phyloP scores from a whole-genome alignment of 2,888 invertebrate genomes.

The Sympetrum striolatum region DNA sequence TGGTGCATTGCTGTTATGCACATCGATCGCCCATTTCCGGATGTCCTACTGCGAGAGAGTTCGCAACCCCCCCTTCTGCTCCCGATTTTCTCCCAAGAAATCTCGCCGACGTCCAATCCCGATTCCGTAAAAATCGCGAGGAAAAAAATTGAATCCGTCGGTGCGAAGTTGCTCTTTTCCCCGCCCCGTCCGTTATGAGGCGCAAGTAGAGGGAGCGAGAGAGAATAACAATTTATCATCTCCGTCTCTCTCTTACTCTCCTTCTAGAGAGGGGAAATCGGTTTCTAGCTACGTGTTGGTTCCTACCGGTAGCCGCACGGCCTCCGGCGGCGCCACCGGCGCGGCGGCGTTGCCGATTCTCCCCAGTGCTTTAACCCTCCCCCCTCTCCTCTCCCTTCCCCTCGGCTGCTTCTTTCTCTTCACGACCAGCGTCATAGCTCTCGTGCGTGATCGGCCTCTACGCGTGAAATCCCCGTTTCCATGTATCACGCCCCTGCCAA shows the following conservation, averaged over 20 bases:
- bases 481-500: not conserved
- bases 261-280: not conserved
- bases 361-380: not conserved
- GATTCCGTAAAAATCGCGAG: not conserved
- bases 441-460: not conserved
- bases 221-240: conserved; percentile 14
- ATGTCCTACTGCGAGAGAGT: not conserved
- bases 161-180: conserved; percentile 5
- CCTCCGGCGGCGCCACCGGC: not conserved
- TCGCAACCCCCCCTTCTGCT: not conserved
- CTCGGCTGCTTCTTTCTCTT: not conserved
- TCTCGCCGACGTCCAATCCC: not conserved
- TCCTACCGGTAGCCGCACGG: conserved; percentile 32
- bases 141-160: not conserved
- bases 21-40: conserved; percentile 15
- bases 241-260: not conserved
- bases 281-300: not conserved
- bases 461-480: not conserved
- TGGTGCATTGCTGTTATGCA: conserved; percentile 35
- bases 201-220: not conserved
- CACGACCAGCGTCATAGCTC: not conserved
- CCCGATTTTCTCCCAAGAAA: not conserved
- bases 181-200: conserved; percentile 14
- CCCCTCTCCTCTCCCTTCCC: not conserved
- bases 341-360: not conserved